A percentile compares a stretch with the other conserved stretches of the same genome.
phyloP scores from a whole-genome alignment of 2,797 vertebrate genomes.

The Helicolenus hilgendorfi region DNA sequence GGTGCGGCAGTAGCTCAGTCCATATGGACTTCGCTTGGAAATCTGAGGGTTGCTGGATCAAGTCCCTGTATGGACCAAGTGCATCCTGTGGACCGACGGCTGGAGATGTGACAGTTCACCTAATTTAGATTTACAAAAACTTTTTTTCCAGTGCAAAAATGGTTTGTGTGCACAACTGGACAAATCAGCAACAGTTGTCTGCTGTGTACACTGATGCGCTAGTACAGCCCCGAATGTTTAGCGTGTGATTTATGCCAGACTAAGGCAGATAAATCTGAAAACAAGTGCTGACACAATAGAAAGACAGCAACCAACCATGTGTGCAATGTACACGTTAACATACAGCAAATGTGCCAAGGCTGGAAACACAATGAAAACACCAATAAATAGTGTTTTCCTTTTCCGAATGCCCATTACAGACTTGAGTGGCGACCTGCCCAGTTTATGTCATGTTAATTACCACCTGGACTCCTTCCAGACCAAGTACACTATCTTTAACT shows the following conservation, averaged over 20 bases:
- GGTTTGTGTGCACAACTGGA: neutral
- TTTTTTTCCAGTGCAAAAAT: neutral
- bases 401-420: neutral
- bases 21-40: too few relatives aligned
- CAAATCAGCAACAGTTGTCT: neutral
- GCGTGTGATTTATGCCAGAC: neutral
- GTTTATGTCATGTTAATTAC: conserved; percentile 28
- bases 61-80: too few relatives aligned
- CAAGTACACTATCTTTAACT: neutral
- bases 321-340: neutral
- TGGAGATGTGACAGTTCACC: too few relatives aligned
- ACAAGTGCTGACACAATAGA: neutral
- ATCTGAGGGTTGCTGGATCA: too few relatives aligned
- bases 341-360: neutral
- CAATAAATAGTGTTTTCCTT: conserved; percentile 4
- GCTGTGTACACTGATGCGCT: neutral
- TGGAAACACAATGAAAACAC: neutral
- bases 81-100: accelerated
- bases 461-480: conserved; percentile 14
- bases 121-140: too few relatives aligned
- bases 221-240: neutral
- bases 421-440: conserved; percentile 13
- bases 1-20: too few relatives aligned
- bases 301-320: neutral
- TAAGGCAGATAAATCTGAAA: neutral